Base-by-base conservation (phyloP, 2,113 vertebrate genomes). In the Pedionomus torquatus region DNA sequence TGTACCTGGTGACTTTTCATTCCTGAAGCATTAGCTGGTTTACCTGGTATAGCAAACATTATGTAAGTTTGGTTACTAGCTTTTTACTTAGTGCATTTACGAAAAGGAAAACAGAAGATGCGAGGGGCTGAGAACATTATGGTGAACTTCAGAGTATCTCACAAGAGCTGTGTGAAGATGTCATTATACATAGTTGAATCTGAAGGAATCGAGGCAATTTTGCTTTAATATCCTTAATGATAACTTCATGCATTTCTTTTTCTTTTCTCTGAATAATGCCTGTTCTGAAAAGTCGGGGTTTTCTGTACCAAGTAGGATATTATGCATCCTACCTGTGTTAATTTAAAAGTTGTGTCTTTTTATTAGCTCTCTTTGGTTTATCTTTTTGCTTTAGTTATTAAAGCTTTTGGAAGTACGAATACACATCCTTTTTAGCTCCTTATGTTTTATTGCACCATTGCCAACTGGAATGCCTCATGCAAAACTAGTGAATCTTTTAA, bases 121-220 rank as follows among this genome's bases (percentile, higher is more conserved):
- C 1, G 43, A 61, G 3, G 48, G 16, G 5, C 90, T 83, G 46
- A 79, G 46, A 78, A 54, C 4, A 10, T 58, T 55, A 8, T 10
- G 33, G n/a, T 71, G 54, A 83, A 41, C n/a, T 52, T 80, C 21
- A 39, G 7, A 65, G 21, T 90, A 41, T 11, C 78, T 17, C 46
- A 9, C 21, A 57, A 79, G 51, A 58, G 24, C 35, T 44, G 0
- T n/a, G 10, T 75, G 55, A 52, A 77, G 16, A 17, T 69, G 35
- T 25, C 0, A 0, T 58, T 44, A 24, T 23, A 30, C 0, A 0
- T 66, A 14, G 7, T n/a, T 78, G 55, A 30, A 66, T 82, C 17
- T 13, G 18, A 71, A 51, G 10, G 33, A 44, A n/a, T 49, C 18
- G 41, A 44, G 14, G 10, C 10, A 24, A 10, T 41, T 82, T 75